A percentile compares a stretch with the other conserved stretches of the same genome.
These are phyloP conservation scores for Lycorma delicatula DNA, from an alignment of 1,140 invertebrate genomes.

Conservation along the genomic window DNA sequence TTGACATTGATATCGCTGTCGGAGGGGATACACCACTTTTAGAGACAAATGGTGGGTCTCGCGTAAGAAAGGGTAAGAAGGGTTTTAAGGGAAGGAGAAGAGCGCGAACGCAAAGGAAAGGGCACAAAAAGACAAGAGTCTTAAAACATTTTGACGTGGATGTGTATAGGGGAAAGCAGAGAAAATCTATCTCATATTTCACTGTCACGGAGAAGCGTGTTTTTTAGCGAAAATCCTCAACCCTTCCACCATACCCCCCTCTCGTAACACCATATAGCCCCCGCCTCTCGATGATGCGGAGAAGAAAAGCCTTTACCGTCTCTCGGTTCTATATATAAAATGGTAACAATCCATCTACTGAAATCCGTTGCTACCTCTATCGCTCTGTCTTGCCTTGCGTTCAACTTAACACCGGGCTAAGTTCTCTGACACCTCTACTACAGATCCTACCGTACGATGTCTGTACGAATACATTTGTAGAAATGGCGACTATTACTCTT, in stretches of 20 bases:
- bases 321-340: conserved; percentile 16
- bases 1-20: conserved; percentile 16
- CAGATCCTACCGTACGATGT: too few species aligned
- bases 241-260: conserved; percentile 6
- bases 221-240: neutral
- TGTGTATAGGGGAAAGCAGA: conserved; percentile 6
- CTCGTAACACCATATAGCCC: neutral
- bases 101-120: neutral
- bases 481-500: too few species aligned
- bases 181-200: conserved; percentile 21
- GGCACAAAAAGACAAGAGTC: conserved; percentile 13
- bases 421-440: too few species aligned
- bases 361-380: conserved; percentile 8
- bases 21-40: neutral
- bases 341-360: conserved; percentile 18
- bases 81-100: neutral
- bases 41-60: neutral
- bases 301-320: conserved; percentile 12
- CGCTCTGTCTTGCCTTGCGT: conserved; percentile 1
- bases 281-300: conserved; percentile 6
- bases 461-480: too few species aligned
- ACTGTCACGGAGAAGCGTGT: conserved; percentile 12
- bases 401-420: neutral
- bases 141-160: conserved; percentile 17
- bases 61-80: neutral